Percentiles rank a stretch among this genome's conserved stretches.
Evolutionary conservation across 2,113 vertebrate species (phyloP).

Genomic region (Scopus umbretta): DNA sequence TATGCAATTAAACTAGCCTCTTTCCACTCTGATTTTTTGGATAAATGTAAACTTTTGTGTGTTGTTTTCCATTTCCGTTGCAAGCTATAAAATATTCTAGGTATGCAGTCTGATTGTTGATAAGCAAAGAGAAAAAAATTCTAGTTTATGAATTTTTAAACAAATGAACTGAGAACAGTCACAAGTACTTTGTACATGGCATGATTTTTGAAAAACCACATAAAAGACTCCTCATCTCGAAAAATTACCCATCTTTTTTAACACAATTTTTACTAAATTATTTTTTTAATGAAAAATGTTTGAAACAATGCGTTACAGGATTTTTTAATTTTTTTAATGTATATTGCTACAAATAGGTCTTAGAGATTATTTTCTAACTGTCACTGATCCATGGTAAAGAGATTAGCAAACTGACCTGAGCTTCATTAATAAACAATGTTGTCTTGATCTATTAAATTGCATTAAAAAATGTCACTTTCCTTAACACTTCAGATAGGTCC

Average conservation of each 20-base stretch:
- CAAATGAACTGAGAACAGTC: background rate
- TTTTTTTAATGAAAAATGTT: background rate
- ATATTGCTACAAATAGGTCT: background rate
- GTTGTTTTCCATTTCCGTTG: background rate
- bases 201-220: background rate
- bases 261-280: background rate
- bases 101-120: background rate
- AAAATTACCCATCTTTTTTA: background rate
- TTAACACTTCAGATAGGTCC: background rate
- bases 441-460: background rate
- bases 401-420: background rate
- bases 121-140: background rate
- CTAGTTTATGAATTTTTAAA: conserved; percentile 31
- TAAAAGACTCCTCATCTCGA: background rate
- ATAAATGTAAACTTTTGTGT: background rate
- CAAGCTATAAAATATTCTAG: background rate
- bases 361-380: background rate
- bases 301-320: background rate
- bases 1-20: background rate
- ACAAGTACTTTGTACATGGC: background rate
- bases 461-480: background rate
- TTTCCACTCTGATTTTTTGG: background rate
- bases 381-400: background rate
- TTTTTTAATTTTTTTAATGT: background rate
- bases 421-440: background rate